Percentiles rank a stretch among this genome's conserved stretches.
These are phyloP conservation scores for Monopterus albus DNA, from an alignment of 2,113 vertebrate species.

Conservation along the genomic window DNA sequence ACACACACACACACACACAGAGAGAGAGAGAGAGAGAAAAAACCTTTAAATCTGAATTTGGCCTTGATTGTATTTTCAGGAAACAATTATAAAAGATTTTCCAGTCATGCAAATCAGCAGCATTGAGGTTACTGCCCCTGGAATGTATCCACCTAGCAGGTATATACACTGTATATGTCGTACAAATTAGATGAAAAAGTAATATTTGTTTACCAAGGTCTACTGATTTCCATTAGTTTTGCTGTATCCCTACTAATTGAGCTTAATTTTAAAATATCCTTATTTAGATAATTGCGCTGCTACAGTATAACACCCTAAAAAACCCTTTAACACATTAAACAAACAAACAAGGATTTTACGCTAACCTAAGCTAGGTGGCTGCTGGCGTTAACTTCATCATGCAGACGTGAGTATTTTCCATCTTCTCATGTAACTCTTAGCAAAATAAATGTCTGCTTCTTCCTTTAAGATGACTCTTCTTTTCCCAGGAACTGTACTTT, in stretches of 20 bases:
- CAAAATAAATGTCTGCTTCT: no score
- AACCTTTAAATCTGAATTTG: background rate
- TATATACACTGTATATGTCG: background rate
- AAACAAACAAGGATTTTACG: no score
- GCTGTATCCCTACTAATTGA: background rate
- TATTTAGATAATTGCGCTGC: no score
- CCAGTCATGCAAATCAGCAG: background rate
- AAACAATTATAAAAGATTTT: background rate
- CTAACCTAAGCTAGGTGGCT: no score
- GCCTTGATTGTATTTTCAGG: conserved; percentile 15
- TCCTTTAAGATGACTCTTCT: no score
- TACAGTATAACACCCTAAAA: no score
- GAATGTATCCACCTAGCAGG: background rate
- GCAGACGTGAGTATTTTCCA: background rate
- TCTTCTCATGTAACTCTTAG: background rate
- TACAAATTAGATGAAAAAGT: background rate
- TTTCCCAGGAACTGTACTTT: no score
- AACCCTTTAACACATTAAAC: no score
- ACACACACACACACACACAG: no score
- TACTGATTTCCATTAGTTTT: background rate
- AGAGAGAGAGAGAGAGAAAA: background rate
- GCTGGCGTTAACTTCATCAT: background rate
- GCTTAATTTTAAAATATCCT: background rate
- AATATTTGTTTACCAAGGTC: background rate
- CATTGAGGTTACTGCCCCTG: background rate